Conservation (phyloP, 2,888 invertebrate genomes). For the Lymantria dispar region DNA sequence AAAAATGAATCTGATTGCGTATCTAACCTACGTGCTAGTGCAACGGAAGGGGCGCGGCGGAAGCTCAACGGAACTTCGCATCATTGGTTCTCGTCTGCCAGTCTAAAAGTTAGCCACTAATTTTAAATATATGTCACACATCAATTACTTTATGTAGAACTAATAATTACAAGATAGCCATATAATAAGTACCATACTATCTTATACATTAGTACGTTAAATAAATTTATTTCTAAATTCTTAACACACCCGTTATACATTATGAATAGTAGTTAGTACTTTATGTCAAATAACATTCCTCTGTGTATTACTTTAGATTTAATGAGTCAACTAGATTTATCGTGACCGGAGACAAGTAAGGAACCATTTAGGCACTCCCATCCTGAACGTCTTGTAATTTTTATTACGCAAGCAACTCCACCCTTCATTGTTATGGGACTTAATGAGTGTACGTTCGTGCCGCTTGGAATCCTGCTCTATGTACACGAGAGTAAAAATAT, state of each 20-base stretch:
- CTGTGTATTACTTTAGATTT: slow-evolving; percentile 22
- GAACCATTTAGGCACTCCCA: slow-evolving; percentile 73
- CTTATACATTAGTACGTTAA: background rate
- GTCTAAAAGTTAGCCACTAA: slow-evolving; percentile 57
- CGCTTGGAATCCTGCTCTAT: slow-evolving; percentile 43
- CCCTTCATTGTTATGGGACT: slow-evolving; percentile 73
- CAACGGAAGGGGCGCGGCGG: slow-evolving; percentile 63
- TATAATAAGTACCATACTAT: background rate
- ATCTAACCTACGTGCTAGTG: slow-evolving; percentile 67
- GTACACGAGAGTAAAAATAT: slow-evolving; percentile 32
- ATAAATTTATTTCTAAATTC: background rate
- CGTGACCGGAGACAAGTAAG: slow-evolving; percentile 51
- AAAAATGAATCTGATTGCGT: slow-evolving; percentile 56
- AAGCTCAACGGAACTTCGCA: slow-evolving; percentile 75
- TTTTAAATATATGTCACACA: background rate
- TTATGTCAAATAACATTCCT: slow-evolving; percentile 13
- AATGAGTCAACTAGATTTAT: slow-evolving; percentile 41
- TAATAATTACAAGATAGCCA: background rate
- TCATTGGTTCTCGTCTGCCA: slow-evolving; percentile 66
- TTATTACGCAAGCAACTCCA: slow-evolving; percentile 69
- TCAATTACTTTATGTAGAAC: background rate
- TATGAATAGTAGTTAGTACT: slow-evolving; percentile 6
- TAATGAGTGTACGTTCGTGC: slow-evolving; percentile 60
- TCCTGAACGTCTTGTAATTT: slow-evolving; percentile 73
- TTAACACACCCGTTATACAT: background rate